Evolutionary conservation across 2,113 vertebrate species (phyloP).

Genomic region (Laterallus jamaicensis): DNA sequence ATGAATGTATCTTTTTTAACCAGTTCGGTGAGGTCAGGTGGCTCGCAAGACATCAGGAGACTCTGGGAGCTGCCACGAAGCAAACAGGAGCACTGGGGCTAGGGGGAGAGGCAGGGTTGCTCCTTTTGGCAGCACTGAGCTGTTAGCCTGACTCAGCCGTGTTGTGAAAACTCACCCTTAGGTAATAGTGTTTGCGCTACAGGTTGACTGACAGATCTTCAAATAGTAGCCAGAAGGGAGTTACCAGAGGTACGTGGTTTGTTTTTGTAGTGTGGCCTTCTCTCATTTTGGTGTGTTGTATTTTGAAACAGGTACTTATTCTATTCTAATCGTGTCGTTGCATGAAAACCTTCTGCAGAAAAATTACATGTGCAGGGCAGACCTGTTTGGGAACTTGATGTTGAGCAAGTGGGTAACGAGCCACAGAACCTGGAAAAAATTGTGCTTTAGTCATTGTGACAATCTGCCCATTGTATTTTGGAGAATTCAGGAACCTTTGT

Average conservation of each 20-base stretch:
- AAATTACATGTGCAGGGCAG: not conserved
- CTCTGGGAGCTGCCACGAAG: not conserved
- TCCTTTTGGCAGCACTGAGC: not conserved
- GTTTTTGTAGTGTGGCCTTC: constrained; percentile 31
- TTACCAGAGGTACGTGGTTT: not conserved
- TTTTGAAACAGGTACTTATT: constrained; percentile 41
- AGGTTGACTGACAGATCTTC: constrained; percentile 18
- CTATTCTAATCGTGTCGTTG: constrained; percentile 12
- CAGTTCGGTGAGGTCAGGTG: not conserved
- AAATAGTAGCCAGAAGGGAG: constrained; percentile 54
- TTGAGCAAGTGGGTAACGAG: constrained; percentile 9
- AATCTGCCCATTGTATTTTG: not conserved
- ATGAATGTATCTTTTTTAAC: not conserved
- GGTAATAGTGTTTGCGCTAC: constrained; percentile 26
- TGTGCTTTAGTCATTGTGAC: not conserved
- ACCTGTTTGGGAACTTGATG: not conserved
- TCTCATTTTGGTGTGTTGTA: not conserved
- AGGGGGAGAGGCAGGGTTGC: not conserved
- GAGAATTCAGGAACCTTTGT: not conserved
- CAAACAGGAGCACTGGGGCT: not conserved
- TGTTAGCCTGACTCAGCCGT: not conserved
- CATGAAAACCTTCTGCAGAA: constrained; percentile 13
- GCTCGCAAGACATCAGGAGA: not conserved
- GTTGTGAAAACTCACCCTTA: constrained; percentile 56
- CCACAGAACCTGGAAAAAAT: not conserved